Evolutionary conservation across 64 coral and sea anemone species (phyloP).

Genomic region (Porites australiensis): DNA sequence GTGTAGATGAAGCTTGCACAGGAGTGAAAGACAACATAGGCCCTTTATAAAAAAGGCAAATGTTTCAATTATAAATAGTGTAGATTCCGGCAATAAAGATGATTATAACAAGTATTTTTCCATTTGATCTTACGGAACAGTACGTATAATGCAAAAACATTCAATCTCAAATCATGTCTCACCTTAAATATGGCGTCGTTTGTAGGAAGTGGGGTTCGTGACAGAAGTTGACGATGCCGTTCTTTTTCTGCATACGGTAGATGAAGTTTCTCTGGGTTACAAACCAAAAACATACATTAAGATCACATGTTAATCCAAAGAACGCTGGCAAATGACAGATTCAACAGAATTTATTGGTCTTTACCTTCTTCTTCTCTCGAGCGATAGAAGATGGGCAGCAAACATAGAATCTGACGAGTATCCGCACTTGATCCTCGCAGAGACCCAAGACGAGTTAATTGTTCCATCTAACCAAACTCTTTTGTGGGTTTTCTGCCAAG

Average conservation of each 20-base stretch:
- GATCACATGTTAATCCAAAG: background rate
- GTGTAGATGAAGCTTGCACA: background rate
- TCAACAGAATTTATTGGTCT: background rate
- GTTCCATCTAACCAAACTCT: conserved; percentile 1
- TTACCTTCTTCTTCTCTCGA: background rate
- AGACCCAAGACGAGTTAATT: background rate
- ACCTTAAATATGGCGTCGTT: too few species aligned
- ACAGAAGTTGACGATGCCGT: background rate
- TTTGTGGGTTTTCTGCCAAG: conserved; percentile 4
- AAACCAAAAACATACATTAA: background rate
- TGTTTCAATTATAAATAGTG: background rate
- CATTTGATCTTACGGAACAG: background rate
- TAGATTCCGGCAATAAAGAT: background rate
- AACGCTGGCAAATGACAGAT: background rate
- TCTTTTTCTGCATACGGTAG: conserved; percentile 8
- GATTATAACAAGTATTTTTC: background rate
- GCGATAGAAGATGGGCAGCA: conserved; percentile 2
- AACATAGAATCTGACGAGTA: background rate
- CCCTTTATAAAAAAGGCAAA: conserved; percentile 1
- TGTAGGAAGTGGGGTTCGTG: background rate
- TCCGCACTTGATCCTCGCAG: background rate
- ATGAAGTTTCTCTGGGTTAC: background rate
- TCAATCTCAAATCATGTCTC: too few species aligned
- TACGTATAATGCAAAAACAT: too few species aligned
- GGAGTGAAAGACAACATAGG: background rate